Evolutionary conservation across 1,140 invertebrate species (phyloP), one percentile per base, ranked within the genome.

Genomic region (Heliothis virescens): DNA sequence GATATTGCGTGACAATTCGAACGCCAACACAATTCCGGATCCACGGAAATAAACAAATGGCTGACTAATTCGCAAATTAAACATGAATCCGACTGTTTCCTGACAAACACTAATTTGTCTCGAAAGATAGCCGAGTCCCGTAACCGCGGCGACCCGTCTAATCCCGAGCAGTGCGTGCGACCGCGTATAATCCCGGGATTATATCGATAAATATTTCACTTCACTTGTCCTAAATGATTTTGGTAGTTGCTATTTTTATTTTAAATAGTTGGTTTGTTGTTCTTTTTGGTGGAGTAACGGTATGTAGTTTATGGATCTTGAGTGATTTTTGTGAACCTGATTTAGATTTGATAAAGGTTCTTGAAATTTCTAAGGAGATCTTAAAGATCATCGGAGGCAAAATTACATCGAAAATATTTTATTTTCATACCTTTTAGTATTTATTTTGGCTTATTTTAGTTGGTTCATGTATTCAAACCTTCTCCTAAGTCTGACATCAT

Each of bases 171-270:
- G 47, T 52, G 74, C 74, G 74, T 76, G 74, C 60, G 59, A 60
- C 74, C 59, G 74, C 74, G 52, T 76, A 63, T 76, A 76, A 76
- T 65, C 60, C 74, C 74, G 59, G 74, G 60, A 65, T 76, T 76
- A 76, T 63, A 26, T 62, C 60, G 74, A 76, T 62, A 75, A 75
- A 75, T 76, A 76, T 76, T 65, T 76, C 74, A 76, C 74, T 65
- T 65, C 74, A 76, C 74, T 76, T 65, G 57, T 48, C 59, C 5
- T 63, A 53, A 55, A 76, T 76, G 74, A 76, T 63, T 76, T 76
- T 63, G 26, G 60, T 41, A 26, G 48, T 29, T 13, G 60, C 34
- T 41, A 41, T 41, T 41, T 41, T 41, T 41, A 41, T 41, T 41
- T 41, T 9, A 41, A 41, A 9, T 41, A 41, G 34, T 41, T 4